A percentile compares a stretch with the other conserved stretches of the same genome.
These are phyloP conservation scores for Halcyon chelicuti DNA, from an alignment of 2,797 vertebrate genomes.

Conservation along the genomic window DNA sequence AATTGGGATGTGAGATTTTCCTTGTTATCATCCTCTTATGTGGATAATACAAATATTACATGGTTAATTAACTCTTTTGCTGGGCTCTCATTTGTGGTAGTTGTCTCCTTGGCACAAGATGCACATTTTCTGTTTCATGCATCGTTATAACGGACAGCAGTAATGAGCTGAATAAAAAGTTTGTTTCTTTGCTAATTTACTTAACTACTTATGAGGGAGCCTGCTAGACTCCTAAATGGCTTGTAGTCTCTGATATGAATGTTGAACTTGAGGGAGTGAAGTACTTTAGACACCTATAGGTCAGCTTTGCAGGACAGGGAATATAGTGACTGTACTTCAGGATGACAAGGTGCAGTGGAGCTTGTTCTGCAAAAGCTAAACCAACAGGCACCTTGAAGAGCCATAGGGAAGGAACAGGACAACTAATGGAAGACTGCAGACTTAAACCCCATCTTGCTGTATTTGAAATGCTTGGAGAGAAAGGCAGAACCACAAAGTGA, in stretches of 20 bases:
- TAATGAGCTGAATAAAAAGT: conserved; percentile 9
- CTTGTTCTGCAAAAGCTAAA: neutral
- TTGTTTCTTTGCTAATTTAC: conserved; percentile 10
- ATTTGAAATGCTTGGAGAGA: neutral
- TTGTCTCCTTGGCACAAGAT: neutral
- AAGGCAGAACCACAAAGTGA: neutral
- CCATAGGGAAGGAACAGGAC: neutral
- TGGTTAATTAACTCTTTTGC: conserved; percentile 43
- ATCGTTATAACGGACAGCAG: neutral
- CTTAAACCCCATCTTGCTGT: neutral
- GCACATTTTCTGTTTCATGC: neutral
- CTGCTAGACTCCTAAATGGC: neutral
- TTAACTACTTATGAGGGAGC: neutral
- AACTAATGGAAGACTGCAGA: neutral
- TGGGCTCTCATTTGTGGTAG: neutral
- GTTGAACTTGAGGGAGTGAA: neutral
- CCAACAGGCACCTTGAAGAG: neutral
- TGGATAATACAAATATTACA: conserved; percentile 12
- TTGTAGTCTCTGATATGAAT: neutral
- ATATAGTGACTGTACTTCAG: neutral
- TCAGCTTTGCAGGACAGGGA: neutral
- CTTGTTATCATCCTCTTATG: neutral
- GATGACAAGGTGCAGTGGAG: neutral
- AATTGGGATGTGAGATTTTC: neutral
- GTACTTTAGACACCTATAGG: neutral